Evolutionary conservation across 2,797 vertebrate genomes (phyloP).

Genomic region (Apogon talboti): DNA sequence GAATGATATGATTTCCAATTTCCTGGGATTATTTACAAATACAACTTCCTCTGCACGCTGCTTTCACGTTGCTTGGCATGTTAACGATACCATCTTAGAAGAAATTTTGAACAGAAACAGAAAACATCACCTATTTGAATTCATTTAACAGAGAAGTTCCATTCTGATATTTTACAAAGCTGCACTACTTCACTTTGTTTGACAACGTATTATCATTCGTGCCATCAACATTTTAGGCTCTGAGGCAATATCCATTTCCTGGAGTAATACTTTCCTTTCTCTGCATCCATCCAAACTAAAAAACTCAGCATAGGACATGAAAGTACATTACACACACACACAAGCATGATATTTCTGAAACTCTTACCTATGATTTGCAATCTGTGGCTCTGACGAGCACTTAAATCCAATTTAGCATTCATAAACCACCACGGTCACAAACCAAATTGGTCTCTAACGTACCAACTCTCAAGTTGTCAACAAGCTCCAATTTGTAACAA

Average conservation of each 20-base stretch:
- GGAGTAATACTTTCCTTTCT: slow-evolving; percentile 15
- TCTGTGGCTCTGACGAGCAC: slow-evolving; percentile 14
- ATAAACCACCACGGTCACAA: slow-evolving; percentile 33
- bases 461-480: slow-evolving; percentile 40
- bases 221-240: slow-evolving; percentile 18
- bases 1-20: slow-evolving; percentile 69
- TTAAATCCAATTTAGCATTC: slow-evolving; percentile 30
- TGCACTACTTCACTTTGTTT: background rate
- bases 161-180: slow-evolving; percentile 8
- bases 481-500: slow-evolving; percentile 43
- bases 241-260: slow-evolving; percentile 2
- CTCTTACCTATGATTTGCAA: slow-evolving; percentile 9
- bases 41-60: slow-evolving; percentile 35
- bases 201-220: slow-evolving; percentile 2
- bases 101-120: background rate
- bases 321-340: slow-evolving; percentile 2
- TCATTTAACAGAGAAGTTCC: slow-evolving; percentile 9
- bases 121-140: background rate
- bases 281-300: slow-evolving; percentile 12
- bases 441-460: slow-evolving; percentile 28
- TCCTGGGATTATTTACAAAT: slow-evolving; percentile 67
- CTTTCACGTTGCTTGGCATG: slow-evolving; percentile 33
- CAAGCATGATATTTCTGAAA: slow-evolving; percentile 1
- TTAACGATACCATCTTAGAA: slow-evolving; percentile 10
- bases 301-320: slow-evolving; percentile 16